Evolutionary conservation across 1,140 invertebrate genomes (phyloP), one percentile per base, ranked within the genome.

Genomic region (Drosophila rufa): DNA sequence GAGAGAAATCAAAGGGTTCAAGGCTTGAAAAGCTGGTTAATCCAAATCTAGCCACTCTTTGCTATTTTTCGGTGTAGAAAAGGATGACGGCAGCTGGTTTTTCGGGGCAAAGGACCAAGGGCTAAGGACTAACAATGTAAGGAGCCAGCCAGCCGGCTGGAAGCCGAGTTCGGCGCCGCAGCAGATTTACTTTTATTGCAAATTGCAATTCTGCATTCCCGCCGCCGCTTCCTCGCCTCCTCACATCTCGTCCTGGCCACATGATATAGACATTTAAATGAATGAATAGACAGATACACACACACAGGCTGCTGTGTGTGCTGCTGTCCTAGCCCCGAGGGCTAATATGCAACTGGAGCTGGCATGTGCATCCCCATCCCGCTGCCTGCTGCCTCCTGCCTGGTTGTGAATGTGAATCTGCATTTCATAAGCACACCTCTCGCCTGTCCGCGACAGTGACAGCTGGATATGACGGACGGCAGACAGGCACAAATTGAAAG

Each of bases 131-230:
- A 55, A 77, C 61, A 77, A 76, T 76, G 62, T 55, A 50, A 68
- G 64, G 56, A 75, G 40, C 53, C 36, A 68, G 43, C 47, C 55
- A 69, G 42, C 55, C 42, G 65, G 43, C 55, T 48, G 56, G 36
- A 61, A 25, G 48, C 57, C n/a, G 40, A 67, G 45, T 46, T 40
- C 9, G 62, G 62, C 55, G 48, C 48, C 62, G 48, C 2, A 77
- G 56, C 80, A 80, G 83, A 86, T 82, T 87, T 86, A 83, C 75
- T 86, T 86, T 86, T 86, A 86, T 86, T 86, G 83, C 83, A 86
- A 86, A 87, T 87, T 86, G 83, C 83, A 86, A 59, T 70, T 68
- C 70, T 85, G 82, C 73, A 69, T 68, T 38, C 62, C 61, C 57
- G 33, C 51, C 51, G 30, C 47, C 60, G 38, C 9, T 60, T 11